phyloP scores from a whole-genome alignment of 2,888 invertebrate genomes.

The Rhagium mordax region DNA sequence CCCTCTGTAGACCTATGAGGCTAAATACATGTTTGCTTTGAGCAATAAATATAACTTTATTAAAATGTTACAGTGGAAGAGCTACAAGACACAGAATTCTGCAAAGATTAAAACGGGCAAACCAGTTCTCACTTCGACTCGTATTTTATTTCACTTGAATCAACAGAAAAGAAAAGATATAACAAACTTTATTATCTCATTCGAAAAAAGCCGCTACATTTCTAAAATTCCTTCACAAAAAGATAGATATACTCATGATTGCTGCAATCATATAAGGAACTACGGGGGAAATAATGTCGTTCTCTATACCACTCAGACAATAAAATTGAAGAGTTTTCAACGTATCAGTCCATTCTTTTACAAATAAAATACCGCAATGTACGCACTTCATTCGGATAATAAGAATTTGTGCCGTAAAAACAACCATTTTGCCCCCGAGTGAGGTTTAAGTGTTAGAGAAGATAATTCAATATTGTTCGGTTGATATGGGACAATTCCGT shows the following conservation, averaged over 20 bases:
- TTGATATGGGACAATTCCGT: background rate
- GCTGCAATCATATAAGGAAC: slow-evolving; percentile 15
- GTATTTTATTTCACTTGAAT: slow-evolving; percentile 20
- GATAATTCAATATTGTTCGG: slow-evolving; percentile 21
- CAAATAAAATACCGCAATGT: slow-evolving; percentile 13
- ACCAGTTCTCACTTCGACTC: background rate
- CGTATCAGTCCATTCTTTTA: background rate
- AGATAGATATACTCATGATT: slow-evolving; percentile 20
- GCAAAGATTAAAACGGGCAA: background rate
- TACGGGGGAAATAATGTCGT: slow-evolving; percentile 12
- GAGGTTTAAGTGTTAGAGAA: slow-evolving; percentile 22
- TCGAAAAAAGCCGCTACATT: slow-evolving; percentile 4
- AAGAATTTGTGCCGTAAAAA: slow-evolving; percentile 19
- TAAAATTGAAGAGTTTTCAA: slow-evolving; percentile 16
- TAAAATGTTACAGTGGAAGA: background rate
- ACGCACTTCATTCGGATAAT: slow-evolving; percentile 26
- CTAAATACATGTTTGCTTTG: background rate
- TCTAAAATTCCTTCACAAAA: slow-evolving; percentile 6
- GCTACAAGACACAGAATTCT: no score
- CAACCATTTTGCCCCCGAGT: slow-evolving; percentile 2
- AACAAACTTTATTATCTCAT: slow-evolving; percentile 25
- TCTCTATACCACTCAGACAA: background rate
- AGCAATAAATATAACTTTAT: background rate
- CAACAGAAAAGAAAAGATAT: slow-evolving; percentile 26
- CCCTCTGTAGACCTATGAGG: background rate